Base-by-base conservation (phyloP, 2,888 invertebrate species). In the Drosophila greeni region DNA sequence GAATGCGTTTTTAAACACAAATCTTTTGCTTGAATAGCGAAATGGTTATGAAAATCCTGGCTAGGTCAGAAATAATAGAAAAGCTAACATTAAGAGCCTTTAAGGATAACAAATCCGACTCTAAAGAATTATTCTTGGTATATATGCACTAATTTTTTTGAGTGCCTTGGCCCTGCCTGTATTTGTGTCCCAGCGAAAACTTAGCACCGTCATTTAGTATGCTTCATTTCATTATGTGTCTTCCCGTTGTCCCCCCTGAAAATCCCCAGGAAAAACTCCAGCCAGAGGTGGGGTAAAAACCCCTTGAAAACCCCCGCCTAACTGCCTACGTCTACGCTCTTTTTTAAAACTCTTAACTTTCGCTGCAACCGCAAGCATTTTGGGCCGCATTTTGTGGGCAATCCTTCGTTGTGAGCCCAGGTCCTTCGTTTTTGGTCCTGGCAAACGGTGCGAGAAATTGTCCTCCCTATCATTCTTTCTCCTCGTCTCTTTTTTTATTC, bases 151-250 rank as follows among this genome's bases (percentile, higher is more conserved):
- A n/a, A 12, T 55, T 55, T 55, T 5, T 26, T 12, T 1, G 14
- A 53, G 56, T 56, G 56, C 12, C 53, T 11, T 23, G 1, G 18
- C n/a, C 8, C 7, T 67, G 53, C 14, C 60, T 49, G 55, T 78
- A 31, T 66, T 53, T 53, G 47, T 52, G 34, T 56, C 37, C 52
- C 42, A 45, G 33, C 48, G 68, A 79, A 84, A 84, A 82, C 79
- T 80, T 84, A 84, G 84, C 84, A 79, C 82, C 72, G 77, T 84
- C 81, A 82, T 84, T 81, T 81, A 78, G 79, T 84, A 79, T 79
- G 79, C 79, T 79, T 79, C 79, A 79, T 79, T 79, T 79, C 79
- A 84, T 79, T 79, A 79, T 75, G 72, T 84, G 60, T 67, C 64
- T 43, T 34, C 57, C 54, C 48, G 42, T 29, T 23, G 24, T 16